These are phyloP conservation scores for Xanthia togata DNA, from an alignment of 2,888 invertebrate genomes.

Conservation along the genomic window DNA sequence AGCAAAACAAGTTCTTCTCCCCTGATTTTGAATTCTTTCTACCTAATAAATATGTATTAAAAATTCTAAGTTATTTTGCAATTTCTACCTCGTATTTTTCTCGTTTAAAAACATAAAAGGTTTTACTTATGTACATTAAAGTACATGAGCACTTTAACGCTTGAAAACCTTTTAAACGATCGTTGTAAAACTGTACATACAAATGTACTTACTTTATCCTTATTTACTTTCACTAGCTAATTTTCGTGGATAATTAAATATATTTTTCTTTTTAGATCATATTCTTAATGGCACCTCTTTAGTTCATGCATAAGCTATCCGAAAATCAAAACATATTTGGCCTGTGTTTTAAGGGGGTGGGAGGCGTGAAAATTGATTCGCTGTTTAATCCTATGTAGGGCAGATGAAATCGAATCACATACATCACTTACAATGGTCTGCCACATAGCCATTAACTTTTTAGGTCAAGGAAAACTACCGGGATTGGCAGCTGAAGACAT, in stretches of 20 bases:
- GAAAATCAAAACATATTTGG: no score
- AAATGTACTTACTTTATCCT: neutral
- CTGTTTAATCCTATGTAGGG: slow-evolving; percentile 8
- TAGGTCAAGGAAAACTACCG: slow-evolving; percentile 49
- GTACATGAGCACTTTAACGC: slow-evolving; percentile 1
- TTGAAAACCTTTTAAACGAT: neutral
- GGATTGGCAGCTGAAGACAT: slow-evolving; percentile 22
- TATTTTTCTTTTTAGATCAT: no score
- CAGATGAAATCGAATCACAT: slow-evolving; percentile 19
- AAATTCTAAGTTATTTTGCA: neutral
- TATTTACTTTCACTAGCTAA: neutral
- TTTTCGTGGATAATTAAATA: no score
- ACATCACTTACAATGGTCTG: slow-evolving; percentile 22
- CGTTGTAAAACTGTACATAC: neutral
- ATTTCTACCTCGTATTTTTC: neutral
- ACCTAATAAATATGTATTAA: neutral
- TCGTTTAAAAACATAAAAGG: neutral
- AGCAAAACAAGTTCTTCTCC: neutral
- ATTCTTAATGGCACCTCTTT: no score
- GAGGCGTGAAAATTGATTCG: no score
- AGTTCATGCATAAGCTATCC: no score
- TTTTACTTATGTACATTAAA: no score
- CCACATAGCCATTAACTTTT: slow-evolving; percentile 15
- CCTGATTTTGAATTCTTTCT: neutral
- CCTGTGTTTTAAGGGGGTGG: no score